phyloP scores from a whole-genome alignment of 1,140 invertebrate genomes.

The Drosophila aff. region DNA sequence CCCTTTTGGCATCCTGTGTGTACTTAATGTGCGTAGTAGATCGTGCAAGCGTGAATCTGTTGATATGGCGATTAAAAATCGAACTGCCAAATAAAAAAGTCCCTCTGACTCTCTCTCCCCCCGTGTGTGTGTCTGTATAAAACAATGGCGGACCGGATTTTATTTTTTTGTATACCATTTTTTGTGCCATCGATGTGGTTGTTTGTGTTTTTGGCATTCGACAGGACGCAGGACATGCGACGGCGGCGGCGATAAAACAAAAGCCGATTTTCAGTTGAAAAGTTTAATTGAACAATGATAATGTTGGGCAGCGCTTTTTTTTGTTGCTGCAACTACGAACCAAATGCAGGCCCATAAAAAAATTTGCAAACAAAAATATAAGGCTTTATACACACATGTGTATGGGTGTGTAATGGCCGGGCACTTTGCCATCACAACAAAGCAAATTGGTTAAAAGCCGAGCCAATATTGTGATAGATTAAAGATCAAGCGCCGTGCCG shows the following conservation, averaged over 20 bases:
- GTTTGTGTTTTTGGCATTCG: slow-evolving; percentile 75
- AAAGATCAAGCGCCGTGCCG: slow-evolving; percentile 24
- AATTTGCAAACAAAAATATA: slow-evolving; percentile 45
- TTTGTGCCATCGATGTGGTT: slow-evolving; percentile 32
- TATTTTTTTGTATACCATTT: slow-evolving; percentile 26
- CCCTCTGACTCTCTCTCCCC: not conserved
- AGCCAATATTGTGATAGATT: slow-evolving; percentile 51
- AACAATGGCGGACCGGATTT: slow-evolving; percentile 62
- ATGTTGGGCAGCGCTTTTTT: slow-evolving; percentile 56
- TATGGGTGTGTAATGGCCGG: slow-evolving; percentile 33
- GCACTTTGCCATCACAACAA: slow-evolving; percentile 57
- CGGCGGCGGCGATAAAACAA: slow-evolving; percentile 69
- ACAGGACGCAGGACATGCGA: slow-evolving; percentile 49
- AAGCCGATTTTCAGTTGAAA: slow-evolving; percentile 83
- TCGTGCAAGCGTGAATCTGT: slow-evolving; percentile 80
- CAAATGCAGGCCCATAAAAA: slow-evolving; percentile 61
- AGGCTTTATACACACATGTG: slow-evolving; percentile 32
- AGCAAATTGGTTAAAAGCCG: slow-evolving; percentile 56
- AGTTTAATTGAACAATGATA: slow-evolving; percentile 84
- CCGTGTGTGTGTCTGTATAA: slow-evolving; percentile 26
- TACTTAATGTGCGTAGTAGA: slow-evolving; percentile 82
- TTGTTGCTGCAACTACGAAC: slow-evolving; percentile 24
- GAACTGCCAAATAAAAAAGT: slow-evolving; percentile 60
- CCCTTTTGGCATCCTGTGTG: slow-evolving; percentile 21
- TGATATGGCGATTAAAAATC: slow-evolving; percentile 82